Evolutionary conservation across 2,888 invertebrate genomes (phyloP), one percentile per base, ranked within the genome.

Genomic region (Abscondita cerata): DNA sequence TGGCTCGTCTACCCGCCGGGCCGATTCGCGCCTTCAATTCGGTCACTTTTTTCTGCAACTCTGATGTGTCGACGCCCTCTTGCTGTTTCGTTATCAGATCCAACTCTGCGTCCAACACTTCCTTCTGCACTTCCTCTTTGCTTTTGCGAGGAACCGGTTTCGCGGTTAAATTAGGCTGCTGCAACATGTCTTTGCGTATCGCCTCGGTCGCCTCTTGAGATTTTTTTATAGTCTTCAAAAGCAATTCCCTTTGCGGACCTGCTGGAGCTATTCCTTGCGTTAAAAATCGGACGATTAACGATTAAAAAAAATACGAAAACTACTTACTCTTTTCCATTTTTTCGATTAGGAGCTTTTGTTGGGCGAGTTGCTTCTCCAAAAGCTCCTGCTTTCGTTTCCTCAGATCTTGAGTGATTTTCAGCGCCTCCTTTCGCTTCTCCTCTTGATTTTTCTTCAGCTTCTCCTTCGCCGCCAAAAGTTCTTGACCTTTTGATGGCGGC

Each of bases 71-170:
- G 56, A 89, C 92, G 0, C 96, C 96, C 75, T 91, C 91, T 79
- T 89, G 93, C 74, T 95, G 93, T 70, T 93, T 93, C 1, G 91
- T 92, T 73, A 95, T 93, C 67, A 96, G 83, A 77, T 97, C 96
- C 74, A 96, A 79, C 76, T 97, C 96, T 0, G 94, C 92, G 75
- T 96, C 96, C 8, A 96, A 83, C 52, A 96, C 88, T 75, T 96
- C 95, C 73, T 92, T 93, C 77, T 95, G 92, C 0, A 92, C 89
- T 73, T 93, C 92, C 73, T 92, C 92, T 67, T 90, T 86, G 1
- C 89, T 89, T 73, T 90, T 91, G 6, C 62, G 50, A 11, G 84
- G 83, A 56, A 82, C 78, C 13, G 77, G 41, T 62, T 67, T 68
- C 5, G 62, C 60, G 4, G 67, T 59, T 5, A 48, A 51, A 12